Percentiles rank a stretch among this genome's conserved stretches.
These are phyloP conservation scores for Aricia artaxerxes DNA, from an alignment of 2,888 invertebrate species.

Conservation along the genomic window DNA sequence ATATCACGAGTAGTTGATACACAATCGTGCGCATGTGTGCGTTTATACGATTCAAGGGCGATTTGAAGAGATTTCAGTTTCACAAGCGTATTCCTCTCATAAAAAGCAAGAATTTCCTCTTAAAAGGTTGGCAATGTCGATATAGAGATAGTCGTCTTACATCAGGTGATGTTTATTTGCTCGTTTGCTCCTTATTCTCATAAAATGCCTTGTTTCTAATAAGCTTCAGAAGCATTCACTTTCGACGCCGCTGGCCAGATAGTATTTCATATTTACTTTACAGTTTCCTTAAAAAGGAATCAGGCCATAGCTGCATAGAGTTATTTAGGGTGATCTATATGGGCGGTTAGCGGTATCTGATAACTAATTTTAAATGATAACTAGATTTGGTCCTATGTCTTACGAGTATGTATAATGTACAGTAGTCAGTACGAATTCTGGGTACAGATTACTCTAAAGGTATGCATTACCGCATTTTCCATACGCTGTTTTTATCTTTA, in stretches of 20 bases:
- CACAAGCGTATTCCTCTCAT: no score
- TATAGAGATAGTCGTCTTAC: neutral
- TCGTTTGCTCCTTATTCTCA: neutral
- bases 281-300: no score
- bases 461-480: no score
- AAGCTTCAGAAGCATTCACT: neutral
- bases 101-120: neutral
- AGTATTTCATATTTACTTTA: neutral
- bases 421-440: no score
- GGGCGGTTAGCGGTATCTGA: neutral
- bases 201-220: no score
- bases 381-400: neutral
- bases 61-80: neutral
- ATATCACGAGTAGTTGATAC: neutral
- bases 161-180: neutral
- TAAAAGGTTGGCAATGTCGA: neutral
- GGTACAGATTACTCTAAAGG: no score
- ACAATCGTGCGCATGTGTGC: neutral
- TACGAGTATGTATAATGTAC: no score
- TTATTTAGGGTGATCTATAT: neutral
- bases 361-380: no score
- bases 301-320: no score
- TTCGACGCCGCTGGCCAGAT: neutral
- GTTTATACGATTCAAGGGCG: neutral
- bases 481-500: no score